Evolutionary conservation across 2,797 vertebrate species (phyloP).

Genomic region (Myripristis jacobus): DNA sequence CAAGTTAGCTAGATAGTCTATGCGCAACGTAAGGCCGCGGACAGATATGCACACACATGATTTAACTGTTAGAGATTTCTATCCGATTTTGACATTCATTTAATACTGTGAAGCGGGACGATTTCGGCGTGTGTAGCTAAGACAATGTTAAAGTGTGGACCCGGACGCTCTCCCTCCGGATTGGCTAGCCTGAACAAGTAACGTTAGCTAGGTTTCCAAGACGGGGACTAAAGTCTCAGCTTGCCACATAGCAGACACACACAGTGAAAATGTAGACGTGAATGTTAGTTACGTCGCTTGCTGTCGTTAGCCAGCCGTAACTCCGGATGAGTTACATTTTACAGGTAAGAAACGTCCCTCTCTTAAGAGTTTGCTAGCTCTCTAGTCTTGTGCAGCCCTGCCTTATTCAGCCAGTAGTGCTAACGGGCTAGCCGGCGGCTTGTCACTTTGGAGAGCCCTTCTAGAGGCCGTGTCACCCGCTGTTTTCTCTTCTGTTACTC

Average conservation of each 20-base stretch:
- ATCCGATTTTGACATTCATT: not conserved
- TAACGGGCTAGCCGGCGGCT: not conserved
- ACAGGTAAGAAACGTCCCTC: constrained; percentile 56
- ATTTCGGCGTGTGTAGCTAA: not conserved
- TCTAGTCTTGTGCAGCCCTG: not conserved
- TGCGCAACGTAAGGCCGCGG: constrained; percentile 36
- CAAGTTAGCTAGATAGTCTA: constrained; percentile 49
- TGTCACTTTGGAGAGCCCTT: too few species aligned
- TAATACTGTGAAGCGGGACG: not conserved
- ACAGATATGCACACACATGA: not conserved
- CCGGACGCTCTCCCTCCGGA: constrained; percentile 20
- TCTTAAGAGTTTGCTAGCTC: not conserved
- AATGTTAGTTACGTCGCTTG: constrained; percentile 25
- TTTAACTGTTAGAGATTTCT: not conserved
- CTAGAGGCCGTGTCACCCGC: too few species aligned
- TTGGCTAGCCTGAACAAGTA: constrained; percentile 68
- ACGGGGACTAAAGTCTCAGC: constrained; percentile 39
- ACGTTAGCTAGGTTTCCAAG: constrained; percentile 50
- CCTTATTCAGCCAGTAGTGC: not conserved
- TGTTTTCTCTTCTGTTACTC: too few species aligned
- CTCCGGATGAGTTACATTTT: constrained; percentile 35
- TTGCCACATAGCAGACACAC: constrained; percentile 13
- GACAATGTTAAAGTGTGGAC: constrained; percentile 4
- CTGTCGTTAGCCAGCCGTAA: constrained; percentile 54
- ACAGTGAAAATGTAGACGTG: constrained; percentile 38